Evolutionary conservation across 2,113 vertebrate genomes (phyloP), one percentile per base, ranked within the genome.

Genomic region (Pyrgilauda ruficollis): DNA sequence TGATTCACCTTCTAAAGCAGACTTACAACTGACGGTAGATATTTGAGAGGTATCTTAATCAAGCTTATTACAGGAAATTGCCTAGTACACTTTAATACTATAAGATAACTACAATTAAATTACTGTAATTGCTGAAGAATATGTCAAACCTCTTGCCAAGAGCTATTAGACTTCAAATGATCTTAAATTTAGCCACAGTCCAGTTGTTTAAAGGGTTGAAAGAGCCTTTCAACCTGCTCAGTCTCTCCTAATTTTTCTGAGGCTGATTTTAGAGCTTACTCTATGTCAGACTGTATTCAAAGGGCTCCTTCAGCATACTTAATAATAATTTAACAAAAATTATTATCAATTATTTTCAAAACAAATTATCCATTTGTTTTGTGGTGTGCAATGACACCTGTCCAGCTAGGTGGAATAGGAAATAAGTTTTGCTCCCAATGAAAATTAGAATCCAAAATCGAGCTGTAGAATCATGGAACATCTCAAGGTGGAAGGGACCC

Each of bases 71-170:
- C 50, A 90, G 88, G 90, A 97, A 96, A 97, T 92, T 93, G 92
- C 76, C 76, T 80, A 69, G 39, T 92, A 94, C 86, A 90, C 72
- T 90, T 93, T 94, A 93, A 94, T 94, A 58, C 59, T 88, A 13
- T 80, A 93, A 95, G 90, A 93, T 96, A 95, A 90, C 92, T 88
- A 93, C 79, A 94, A 96, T 94, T 97, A 96, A 97, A 93, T 96
- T 96, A 96, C 75, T 86, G 44, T 96, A 96, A 96, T 86, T 95
- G 86, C 73, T 84, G 41, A 55, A 90, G 83, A 96, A 93, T 91
- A 94, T 93, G 83, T 96, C 92, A 93, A 81, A 61, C 61, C 86
- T 95, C 85, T 97, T 95, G 88, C 92, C 94, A 90, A 92, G 68
- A 90, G 87, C 92, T 90, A 90, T 95, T 95, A 93, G 79, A 74